Evolutionary conservation across 2,797 vertebrate genomes (phyloP), one percentile per base, ranked within the genome.

Genomic region (Antennarius maculatus): DNA sequence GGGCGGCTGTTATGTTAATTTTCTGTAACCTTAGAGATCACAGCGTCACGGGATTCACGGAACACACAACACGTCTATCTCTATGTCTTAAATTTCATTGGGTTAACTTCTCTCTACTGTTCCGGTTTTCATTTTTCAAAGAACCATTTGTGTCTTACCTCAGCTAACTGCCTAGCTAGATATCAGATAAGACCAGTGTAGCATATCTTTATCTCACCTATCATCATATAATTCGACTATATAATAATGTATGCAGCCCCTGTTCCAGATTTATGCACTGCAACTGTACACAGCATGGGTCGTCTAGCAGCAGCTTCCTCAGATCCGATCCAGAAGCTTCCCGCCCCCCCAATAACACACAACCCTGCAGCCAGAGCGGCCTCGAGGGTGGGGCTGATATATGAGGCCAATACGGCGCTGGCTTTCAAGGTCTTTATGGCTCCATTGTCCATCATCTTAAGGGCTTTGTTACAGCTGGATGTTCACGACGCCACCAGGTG

Each of bases 391-490:
- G 59, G 57, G 61, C 66, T 71, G 70, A 74, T 65, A 50, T 67
- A 74, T 47, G 66, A 57, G 56, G 59, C 70, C 53, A 58, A 46
- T 54, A 54, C 53, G 48, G 27, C 51, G 59, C 37, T 51, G 71
- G 71, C 53, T 68, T 68, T 43, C 48, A 34, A n/a, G 23, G 23
- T 29, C 58, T 71, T 74, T 61, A 71, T 45, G 15, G 16, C 45
- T 39, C 16, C 27, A 5, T 14, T 61, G 52, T 61, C 64, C 34
- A 65, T 74, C 66, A 77, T 63, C 54, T 13, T 48, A 53, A 62
- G 61, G 65, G 63, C 70, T 49, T 67, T 50, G 47, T 57, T 54
- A 42, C 43, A 64, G 47, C 50, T 31, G 54, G 16, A 27, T 69
- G 34, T 54, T 46, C 13, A 54, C 29, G 3, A 66, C 37, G 59